Base-by-base conservation (phyloP, 2,113 vertebrate species). In the Dolichotis patagonum region DNA sequence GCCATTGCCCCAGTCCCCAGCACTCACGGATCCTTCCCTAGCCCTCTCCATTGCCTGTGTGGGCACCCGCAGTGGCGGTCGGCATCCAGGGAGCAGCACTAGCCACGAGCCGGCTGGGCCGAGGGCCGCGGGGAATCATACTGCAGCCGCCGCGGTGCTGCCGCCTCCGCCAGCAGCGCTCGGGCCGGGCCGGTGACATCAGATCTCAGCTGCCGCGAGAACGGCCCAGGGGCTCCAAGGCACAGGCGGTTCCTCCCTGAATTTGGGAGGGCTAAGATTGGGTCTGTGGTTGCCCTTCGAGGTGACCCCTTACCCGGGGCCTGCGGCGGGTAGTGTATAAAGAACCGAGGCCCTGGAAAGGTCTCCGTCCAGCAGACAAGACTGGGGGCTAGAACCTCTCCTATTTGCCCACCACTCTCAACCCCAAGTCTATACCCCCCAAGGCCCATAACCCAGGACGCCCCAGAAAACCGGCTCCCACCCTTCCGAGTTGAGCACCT, bases 141-240 rank as follows among this genome's bases (percentile, higher is more conserved):
- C 28, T 12, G 75, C 75, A 78, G 75, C 26, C 2, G 75, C 78
- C 63, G 0, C 56, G 24, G 38, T 88, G 77, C 80, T 11, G 46
- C 84, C 10, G 20, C 83, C 83, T 90, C 71, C n/a, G 19, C 90
- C 84, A 24, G 7, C 60, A 1, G 87, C 12, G 81, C 96, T 73
- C 63, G 1, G 17, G 95, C 62, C 28, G n/a, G n/a, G 30, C 60
- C 0, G 6, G 93, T 98, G 96, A 97, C 97, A 97, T 97, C 96
- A 98, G 97, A 93, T 95, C 84, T 69, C 94, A 97, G 41, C 41
- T 89, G 96, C 96, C 92, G 46, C 80, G 95, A 98, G 95, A 98
- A 77, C 26, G 1, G 49, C 92, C 0, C 0, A 56, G 69, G 94
- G 88, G 92, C 41, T 43, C 88, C 10, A 1, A 17, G 62, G 26